Conservation (phyloP, 2,797 vertebrate species). For the Loris lydekkerianus region DNA sequence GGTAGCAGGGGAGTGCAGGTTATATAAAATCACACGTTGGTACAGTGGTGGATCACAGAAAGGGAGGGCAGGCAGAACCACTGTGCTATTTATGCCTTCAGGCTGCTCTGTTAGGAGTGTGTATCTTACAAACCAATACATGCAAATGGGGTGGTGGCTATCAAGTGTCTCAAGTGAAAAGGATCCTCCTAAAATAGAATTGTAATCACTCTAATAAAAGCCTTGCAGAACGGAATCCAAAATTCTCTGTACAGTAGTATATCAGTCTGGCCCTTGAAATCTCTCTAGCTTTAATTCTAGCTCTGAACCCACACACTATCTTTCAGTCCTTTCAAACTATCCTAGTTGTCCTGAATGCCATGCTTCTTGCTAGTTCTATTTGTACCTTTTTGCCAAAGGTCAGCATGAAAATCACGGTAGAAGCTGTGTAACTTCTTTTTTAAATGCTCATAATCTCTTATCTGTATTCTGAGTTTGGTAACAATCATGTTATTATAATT, state of each 20-base stretch:
- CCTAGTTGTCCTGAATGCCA: not conserved
- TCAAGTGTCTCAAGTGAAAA: not conserved
- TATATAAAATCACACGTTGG: not conserved
- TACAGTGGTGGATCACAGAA: not conserved
- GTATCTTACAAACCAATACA: not conserved
- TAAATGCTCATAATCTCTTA: not conserved
- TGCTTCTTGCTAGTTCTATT: not conserved
- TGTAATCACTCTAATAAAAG: not conserved
- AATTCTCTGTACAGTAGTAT: not conserved
- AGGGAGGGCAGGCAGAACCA: rapidly evolving
- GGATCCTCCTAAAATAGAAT: not conserved
- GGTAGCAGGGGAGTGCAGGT: rapidly evolving
- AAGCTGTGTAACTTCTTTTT: not conserved
- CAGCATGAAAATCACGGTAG: not conserved
- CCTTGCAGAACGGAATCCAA: not conserved
- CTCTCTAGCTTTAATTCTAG: not conserved
- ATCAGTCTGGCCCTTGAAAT: not conserved
- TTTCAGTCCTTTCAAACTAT: not conserved
- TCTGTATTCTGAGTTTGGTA: not conserved
- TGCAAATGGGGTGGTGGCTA: not conserved
- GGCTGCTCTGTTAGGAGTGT: not conserved
- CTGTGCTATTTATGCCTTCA: not conserved
- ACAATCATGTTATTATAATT: not conserved
- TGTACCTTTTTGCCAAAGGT: not conserved
- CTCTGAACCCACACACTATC: not conserved